Base-by-base conservation (phyloP, 2,888 invertebrate species). In the Dasypolia templi region DNA sequence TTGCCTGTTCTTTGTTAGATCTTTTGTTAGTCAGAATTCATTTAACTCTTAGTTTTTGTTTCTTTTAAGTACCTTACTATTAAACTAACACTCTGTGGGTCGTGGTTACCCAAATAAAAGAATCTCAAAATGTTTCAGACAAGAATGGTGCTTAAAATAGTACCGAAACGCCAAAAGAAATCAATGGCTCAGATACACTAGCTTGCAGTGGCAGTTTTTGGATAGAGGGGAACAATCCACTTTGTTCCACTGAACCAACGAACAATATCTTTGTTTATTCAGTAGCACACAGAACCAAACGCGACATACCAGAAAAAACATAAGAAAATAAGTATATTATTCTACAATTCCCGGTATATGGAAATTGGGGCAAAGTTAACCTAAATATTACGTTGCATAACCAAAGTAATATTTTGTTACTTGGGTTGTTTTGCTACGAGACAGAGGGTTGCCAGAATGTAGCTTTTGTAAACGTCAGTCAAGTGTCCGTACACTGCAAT, bases 401-500 rank as follows among this genome's bases (percentile, higher is more conserved):
- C n/a, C 14, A 63, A 70, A 82, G 77, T 77, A 19, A 66, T 64
- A 63, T 77, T 82, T 72, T 53, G 32, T 70, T 5, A 53, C 56
- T 56, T 72, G 19, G 29, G 29, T 51, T 65, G 62, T 71, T 80
- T 77, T 61, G 56, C 51, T 5, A n/a, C 11, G 22, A 42, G 39
- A n/a, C 44, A 29, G 22, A 3, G 55, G 59, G 59, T 64, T 82
- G 68, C 64, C 67, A 82, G 68, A 80, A 65, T 72, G 73, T 65
- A 72, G 83, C 64, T 82, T 77, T 82, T 55, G 82, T 82, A 35
- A n/a, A 46, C 56, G 83, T 80, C 83, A 56, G 32, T 78, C 83
- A 82, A 68, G 46, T 72, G 83, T 78, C 72, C n/a, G 56, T 12
- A 17, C 0, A 14, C 42, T 63, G 77, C 69, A 67, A 59, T 64